Evolutionary conservation across 2,113 vertebrate genomes (phyloP).

Genomic region (Phalacrocorax carbo): DNA sequence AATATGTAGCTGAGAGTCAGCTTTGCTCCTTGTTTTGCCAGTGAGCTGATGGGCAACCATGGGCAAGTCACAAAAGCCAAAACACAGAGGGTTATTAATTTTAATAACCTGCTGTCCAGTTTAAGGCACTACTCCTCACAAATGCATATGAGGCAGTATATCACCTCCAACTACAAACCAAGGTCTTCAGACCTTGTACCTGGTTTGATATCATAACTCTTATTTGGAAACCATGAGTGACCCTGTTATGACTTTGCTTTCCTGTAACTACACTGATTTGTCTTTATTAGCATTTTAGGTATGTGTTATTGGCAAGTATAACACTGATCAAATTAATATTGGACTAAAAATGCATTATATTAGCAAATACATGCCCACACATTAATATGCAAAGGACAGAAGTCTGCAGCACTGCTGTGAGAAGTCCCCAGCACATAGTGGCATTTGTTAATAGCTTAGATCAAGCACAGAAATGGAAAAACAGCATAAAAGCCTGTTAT

Average conservation of each 20-base stretch:
- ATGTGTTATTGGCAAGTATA: neutral
- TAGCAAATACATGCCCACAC: neutral
- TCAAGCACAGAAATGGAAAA: neutral
- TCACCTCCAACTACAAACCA: neutral
- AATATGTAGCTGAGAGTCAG: neutral
- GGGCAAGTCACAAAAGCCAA: neutral
- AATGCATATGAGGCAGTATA: neutral
- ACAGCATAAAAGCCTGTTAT: neutral
- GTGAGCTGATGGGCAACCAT: fast-evolving
- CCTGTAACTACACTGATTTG: neutral
- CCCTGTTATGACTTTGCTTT: neutral
- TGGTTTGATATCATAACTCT: neutral
- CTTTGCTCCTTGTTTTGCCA: neutral
- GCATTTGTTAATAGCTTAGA: neutral
- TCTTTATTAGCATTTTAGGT: slow-evolving; percentile 2
- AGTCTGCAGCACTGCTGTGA: neutral
- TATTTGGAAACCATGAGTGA: neutral
- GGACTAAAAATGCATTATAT: neutral
- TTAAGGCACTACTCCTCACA: neutral
- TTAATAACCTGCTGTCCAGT: neutral
- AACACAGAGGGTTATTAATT: neutral
- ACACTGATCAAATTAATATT: slow-evolving; percentile 1
- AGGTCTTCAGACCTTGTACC: neutral
- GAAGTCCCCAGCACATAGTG: neutral
- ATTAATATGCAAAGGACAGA: neutral